Base-by-base conservation (phyloP, 2,888 invertebrate genomes). In the Coenonympha arcania region DNA sequence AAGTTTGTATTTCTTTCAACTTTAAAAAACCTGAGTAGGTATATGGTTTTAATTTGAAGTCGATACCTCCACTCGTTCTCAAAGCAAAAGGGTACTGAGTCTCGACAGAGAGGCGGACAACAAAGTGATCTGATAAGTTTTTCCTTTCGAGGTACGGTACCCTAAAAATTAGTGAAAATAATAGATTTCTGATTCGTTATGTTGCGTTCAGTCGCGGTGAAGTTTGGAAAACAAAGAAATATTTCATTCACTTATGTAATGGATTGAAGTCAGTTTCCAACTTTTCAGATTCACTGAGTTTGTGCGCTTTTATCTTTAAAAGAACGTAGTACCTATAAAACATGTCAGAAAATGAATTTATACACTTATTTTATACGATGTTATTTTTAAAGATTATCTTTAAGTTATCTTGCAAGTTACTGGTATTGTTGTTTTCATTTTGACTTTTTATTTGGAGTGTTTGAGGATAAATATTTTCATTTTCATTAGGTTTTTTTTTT, bases 171-270 rank as follows among this genome's bases (percentile, higher is more conserved):
- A n/a, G 11, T 18, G 26, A 41, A 20, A 79, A 9, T 79, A 73
- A 71, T 66, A 69, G 75, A 77, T 73, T 77, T 73, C 64, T 73
- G 77, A 82, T 82, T 79, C 79, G 79, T 76, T 75, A 75, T 75
- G 78, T 76, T 68, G 63, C 61, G 60, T 62, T 61, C 59, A 65
- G n/a, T 5, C 70, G 61, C 69, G 66, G 68, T 67, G 68, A 66
- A 79, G 75, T 68, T 39, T 77, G 73, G 79, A 82, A 84, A 85
- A 85, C 85, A 86, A 85, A 85, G 82, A 84, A 84, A 85, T 84
- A 86, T 86, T 83, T 86, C 80, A 85, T 83, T 86, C 80, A 85
- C 77, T 80, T 78, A 77, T 78, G 81, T 85, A 85, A 86, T 86
- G 83, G 85, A 86, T 85, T 84, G 86, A 83, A 86, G 84, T 83